These are phyloP conservation scores for Malurus cyaneus DNA, from an alignment of 2,113 vertebrate species.

Conservation along the genomic window DNA sequence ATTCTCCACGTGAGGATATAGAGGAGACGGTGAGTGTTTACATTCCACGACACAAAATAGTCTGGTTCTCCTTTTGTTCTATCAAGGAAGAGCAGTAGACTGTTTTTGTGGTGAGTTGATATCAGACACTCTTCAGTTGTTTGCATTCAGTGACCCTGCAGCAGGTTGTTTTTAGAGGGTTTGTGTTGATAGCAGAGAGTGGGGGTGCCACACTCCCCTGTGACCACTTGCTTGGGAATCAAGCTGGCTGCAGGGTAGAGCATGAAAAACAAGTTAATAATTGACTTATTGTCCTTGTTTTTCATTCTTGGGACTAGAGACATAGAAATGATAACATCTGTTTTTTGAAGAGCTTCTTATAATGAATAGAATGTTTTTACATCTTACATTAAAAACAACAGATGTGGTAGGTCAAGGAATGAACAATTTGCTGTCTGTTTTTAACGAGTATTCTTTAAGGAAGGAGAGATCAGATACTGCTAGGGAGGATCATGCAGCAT, in stretches of 20 bases:
- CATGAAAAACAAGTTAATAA: slow-evolving; percentile 54
- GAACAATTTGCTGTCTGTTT: slow-evolving; percentile 10
- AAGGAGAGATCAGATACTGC: slow-evolving; percentile 4
- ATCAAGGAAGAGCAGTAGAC: neutral
- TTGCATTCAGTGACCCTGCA: neutral
- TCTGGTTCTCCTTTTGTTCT: neutral
- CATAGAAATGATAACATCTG: slow-evolving; percentile 54
- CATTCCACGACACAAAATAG: neutral
- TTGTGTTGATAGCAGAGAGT: neutral
- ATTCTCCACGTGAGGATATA: neutral
- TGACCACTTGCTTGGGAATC: neutral
- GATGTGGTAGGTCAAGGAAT: slow-evolving; percentile 24
- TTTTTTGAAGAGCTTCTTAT: neutral
- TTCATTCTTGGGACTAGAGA: slow-evolving; percentile 10
- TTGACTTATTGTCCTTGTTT: slow-evolving; percentile 42
- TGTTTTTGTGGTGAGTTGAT: neutral
- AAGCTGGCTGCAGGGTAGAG: neutral
- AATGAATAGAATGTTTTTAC: slow-evolving; percentile 21
- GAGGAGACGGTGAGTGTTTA: neutral
- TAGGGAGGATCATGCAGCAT: neutral
- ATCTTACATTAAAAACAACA: slow-evolving; percentile 32
- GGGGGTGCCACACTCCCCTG: neutral
- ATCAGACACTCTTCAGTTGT: neutral
- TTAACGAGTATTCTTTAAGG: neutral
- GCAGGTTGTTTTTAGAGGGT: neutral